phyloP scores from a whole-genome alignment of 2,888 invertebrate species.

The Pandemis corylana region DNA sequence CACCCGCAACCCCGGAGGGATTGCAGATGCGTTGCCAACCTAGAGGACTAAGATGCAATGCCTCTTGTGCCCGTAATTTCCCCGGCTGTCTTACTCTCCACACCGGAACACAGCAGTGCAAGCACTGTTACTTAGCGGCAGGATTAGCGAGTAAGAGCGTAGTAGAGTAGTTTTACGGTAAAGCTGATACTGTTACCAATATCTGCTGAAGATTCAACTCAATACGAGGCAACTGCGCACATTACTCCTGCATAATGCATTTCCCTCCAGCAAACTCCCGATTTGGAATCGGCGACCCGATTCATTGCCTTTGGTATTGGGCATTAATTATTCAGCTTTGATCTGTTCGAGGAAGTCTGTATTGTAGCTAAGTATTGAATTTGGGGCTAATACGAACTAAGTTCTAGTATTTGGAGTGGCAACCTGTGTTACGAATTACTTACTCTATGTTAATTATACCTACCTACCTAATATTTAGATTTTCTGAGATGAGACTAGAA shows the following conservation, averaged over 20 bases:
- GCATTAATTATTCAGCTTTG: slow-evolving; percentile 2
- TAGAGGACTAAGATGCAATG: too few species aligned
- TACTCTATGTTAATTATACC: background rate
- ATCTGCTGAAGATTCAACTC: background rate
- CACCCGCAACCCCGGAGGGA: too few species aligned
- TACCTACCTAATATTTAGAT: too few species aligned
- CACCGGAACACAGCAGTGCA: too few species aligned
- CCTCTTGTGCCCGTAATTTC: too few species aligned
- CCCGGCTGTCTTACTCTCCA: too few species aligned
- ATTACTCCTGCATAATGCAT: slow-evolving; percentile 4
- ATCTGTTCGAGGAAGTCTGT: background rate
- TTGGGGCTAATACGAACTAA: background rate
- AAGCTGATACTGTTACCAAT: background rate
- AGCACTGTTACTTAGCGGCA: too few species aligned
- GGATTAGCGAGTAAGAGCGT: too few species aligned
- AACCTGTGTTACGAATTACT: background rate
- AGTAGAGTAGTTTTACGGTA: too few species aligned
- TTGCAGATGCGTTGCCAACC: too few species aligned
- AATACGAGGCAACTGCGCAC: background rate
- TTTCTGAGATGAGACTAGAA: too few species aligned
- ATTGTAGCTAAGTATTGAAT: background rate
- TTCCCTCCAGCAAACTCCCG: background rate
- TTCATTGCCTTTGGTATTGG: slow-evolving; percentile 4
- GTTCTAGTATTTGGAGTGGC: too few species aligned
- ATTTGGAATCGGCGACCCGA: background rate